phyloP scores from a whole-genome alignment of 2,888 invertebrate genomes.

The Mactromeris polynyma region DNA sequence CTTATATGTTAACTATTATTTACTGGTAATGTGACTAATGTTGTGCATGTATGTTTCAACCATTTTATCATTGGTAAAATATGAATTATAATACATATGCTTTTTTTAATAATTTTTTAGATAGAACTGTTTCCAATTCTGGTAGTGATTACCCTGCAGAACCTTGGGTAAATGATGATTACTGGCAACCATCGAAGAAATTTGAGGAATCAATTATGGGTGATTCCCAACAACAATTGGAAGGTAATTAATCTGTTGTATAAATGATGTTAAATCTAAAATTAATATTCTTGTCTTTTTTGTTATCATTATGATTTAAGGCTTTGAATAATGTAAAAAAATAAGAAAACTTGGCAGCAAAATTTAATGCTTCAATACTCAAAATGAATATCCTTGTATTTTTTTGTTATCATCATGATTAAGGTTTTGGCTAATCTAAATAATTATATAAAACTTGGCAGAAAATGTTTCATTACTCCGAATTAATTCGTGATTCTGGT shows the following conservation, averaged over 20 bases:
- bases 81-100: too few species aligned
- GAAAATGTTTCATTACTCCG: too few species aligned
- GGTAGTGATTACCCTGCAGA: slow-evolving; percentile 15
- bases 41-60: too few species aligned
- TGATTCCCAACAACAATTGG: slow-evolving; percentile 77
- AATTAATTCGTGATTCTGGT: too few species aligned
- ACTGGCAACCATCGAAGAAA: slow-evolving; percentile 65
- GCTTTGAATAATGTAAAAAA: too few species aligned
- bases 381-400: background rate
- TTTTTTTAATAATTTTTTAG: slow-evolving; percentile 15
- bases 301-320: too few species aligned
- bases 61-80: too few species aligned
- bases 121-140: background rate
- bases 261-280: background rate
- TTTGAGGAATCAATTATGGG: slow-evolving; percentile 74
- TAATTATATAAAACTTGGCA: too few species aligned
- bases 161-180: slow-evolving; percentile 72
- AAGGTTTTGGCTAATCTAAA: background rate
- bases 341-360: too few species aligned
- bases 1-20: too few species aligned
- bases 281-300: background rate
- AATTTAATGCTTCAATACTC: background rate
- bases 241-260: slow-evolving; percentile 62
- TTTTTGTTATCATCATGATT: background rate
- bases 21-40: too few species aligned